phyloP scores from a whole-genome alignment of 2,797 vertebrate species.

The Scolopax bukidnonensis region DNA sequence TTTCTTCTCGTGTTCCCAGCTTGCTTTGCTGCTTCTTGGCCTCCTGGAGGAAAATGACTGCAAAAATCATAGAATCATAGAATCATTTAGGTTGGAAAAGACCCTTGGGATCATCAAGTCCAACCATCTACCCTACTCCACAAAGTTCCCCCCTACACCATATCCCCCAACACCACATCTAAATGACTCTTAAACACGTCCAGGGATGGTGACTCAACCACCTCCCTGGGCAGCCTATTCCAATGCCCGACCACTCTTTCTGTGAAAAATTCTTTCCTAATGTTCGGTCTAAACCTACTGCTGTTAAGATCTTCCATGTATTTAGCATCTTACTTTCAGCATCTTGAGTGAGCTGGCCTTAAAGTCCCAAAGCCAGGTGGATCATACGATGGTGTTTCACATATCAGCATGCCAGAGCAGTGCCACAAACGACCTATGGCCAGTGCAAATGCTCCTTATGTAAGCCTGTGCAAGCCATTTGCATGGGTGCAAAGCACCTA shows the following conservation, averaged over 20 bases:
- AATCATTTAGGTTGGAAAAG: too few relatives aligned
- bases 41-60: background rate
- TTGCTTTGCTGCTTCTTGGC: background rate
- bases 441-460: background rate
- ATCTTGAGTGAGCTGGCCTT: background rate
- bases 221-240: too few relatives aligned
- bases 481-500: background rate
- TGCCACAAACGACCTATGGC: constrained; percentile 33
- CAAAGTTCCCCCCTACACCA: too few relatives aligned
- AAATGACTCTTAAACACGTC: too few relatives aligned
- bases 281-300: too few relatives aligned
- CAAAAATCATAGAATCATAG: background rate
- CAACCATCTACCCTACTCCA: too few relatives aligned
- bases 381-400: background rate
- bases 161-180: too few relatives aligned
- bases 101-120: too few relatives aligned
- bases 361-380: background rate
- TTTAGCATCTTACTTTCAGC: background rate
- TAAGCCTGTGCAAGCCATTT: background rate
- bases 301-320: background rate
- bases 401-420: background rate
- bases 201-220: too few relatives aligned
- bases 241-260: too few relatives aligned
- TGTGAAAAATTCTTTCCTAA: too few relatives aligned
- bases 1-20: background rate